A percentile compares a stretch with the other conserved stretches of the same genome.
These are phyloP conservation scores for Hypsibius dujardini DNA, from an alignment of 1,140 invertebrate species.

Conservation along the genomic window DNA sequence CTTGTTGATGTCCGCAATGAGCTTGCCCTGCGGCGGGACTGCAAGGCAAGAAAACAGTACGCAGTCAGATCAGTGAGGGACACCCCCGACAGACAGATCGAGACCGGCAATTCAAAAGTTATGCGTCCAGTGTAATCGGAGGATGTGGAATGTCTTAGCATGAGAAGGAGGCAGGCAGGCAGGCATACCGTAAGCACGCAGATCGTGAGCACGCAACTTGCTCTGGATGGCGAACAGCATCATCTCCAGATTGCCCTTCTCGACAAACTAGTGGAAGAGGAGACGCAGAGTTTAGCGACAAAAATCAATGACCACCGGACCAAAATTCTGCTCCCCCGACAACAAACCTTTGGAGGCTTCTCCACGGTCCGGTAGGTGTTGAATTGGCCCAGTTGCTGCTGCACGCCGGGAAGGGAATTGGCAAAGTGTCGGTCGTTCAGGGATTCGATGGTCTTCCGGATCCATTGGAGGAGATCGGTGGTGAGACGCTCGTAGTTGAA, in stretches of 20 bases:
- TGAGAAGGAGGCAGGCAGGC: too few species aligned
- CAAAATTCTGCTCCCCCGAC: constrained; percentile 26
- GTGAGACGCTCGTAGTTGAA: constrained; percentile 83
- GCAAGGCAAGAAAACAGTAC: too few species aligned
- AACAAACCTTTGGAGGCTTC: constrained; percentile 96
- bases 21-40: constrained; percentile 87
- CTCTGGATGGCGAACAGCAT: constrained; percentile 90
- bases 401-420: constrained; percentile 84
- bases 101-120: too few species aligned
- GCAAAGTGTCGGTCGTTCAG: constrained; percentile 85
- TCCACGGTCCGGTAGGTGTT: constrained; percentile 93
- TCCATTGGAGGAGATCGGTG: constrained; percentile 87
- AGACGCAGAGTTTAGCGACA: constrained; percentile 22
- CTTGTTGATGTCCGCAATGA: constrained; percentile 98
- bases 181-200: constrained; percentile 89
- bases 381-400: constrained; percentile 84
- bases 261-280: constrained; percentile 73
- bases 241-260: constrained; percentile 96
- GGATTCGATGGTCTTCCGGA: constrained; percentile 76
- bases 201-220: constrained; percentile 95
- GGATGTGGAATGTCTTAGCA: too few species aligned
- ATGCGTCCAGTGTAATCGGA: too few species aligned
- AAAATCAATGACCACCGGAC: neutral
- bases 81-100: too few species aligned
- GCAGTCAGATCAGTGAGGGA: too few species aligned